Evolutionary conservation across 1,140 invertebrate genomes (phyloP).

Genomic region (Pentalonia nigronervosa): DNA sequence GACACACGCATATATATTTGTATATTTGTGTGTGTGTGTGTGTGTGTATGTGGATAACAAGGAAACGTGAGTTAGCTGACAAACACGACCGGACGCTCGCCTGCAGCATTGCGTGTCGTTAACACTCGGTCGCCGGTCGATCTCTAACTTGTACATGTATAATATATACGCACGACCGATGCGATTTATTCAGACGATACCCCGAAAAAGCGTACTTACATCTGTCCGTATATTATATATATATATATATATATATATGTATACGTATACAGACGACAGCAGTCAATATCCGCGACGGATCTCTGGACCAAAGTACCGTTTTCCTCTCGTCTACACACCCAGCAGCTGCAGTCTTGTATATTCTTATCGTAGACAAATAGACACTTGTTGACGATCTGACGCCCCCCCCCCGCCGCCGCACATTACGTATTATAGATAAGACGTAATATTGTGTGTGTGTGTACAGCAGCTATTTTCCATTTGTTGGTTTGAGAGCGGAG

Average conservation of each 20-base stretch:
- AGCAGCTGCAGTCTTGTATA: background rate
- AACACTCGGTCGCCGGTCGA: background rate
- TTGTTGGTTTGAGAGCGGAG: background rate
- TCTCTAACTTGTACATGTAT: background rate
- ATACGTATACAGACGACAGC: too few species aligned
- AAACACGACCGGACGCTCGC: background rate
- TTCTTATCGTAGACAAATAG: conserved; percentile 15
- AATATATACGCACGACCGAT: background rate
- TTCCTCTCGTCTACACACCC: background rate
- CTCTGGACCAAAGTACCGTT: background rate
- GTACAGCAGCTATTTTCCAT: background rate
- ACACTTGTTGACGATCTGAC: conserved; percentile 1
- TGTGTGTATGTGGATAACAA: conserved; percentile 22
- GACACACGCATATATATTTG: background rate
- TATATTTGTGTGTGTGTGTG: too few species aligned
- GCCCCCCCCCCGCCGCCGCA: background rate
- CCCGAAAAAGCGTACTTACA: background rate
- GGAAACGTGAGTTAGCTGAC: conserved; percentile 49
- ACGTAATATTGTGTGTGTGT: background rate
- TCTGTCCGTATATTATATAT: background rate
- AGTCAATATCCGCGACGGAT: background rate
- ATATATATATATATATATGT: background rate
- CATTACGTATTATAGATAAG: background rate
- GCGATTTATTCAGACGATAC: background rate
- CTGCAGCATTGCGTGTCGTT: background rate